phyloP scores from a whole-genome alignment of 64 coral and sea anemone species.

The Astreopora myriophthalma region DNA sequence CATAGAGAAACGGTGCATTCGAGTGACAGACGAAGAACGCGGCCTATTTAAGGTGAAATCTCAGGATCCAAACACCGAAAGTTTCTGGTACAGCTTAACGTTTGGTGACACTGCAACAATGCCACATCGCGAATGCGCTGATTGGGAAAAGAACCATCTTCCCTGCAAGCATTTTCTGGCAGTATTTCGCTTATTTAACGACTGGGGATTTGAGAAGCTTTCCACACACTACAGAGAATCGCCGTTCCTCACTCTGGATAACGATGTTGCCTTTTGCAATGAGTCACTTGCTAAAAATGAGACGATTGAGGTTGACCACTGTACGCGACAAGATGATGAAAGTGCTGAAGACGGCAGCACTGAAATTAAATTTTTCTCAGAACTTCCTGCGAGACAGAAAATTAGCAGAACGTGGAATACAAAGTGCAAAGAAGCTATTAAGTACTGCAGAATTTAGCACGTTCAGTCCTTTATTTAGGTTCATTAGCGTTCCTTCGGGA shows the following conservation, averaged over 20 bases:
- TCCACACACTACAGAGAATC: background rate
- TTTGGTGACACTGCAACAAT: background rate
- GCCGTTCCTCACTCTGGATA: background rate
- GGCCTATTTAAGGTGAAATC: background rate
- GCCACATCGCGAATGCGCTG: background rate
- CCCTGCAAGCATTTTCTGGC: background rate
- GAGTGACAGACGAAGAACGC: constrained; percentile 1
- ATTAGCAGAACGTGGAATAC: background rate
- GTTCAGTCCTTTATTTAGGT: no score
- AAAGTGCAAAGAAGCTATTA: background rate
- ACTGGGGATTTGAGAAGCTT: background rate
- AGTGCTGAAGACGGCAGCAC: background rate
- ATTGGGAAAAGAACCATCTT: constrained; percentile 3
- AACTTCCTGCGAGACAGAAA: background rate
- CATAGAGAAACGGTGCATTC: background rate
- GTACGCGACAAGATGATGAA: background rate
- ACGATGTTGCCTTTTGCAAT: background rate
- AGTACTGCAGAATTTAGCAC: no score
- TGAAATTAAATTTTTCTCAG: background rate
- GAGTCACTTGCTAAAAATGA: background rate
- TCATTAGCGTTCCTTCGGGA: no score
- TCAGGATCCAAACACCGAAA: background rate
- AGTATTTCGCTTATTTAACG: background rate
- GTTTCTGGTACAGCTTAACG: background rate
- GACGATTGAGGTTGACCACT: background rate